Conservation (phyloP, 2,888 invertebrate genomes). For the Candidula unifasciata region DNA sequence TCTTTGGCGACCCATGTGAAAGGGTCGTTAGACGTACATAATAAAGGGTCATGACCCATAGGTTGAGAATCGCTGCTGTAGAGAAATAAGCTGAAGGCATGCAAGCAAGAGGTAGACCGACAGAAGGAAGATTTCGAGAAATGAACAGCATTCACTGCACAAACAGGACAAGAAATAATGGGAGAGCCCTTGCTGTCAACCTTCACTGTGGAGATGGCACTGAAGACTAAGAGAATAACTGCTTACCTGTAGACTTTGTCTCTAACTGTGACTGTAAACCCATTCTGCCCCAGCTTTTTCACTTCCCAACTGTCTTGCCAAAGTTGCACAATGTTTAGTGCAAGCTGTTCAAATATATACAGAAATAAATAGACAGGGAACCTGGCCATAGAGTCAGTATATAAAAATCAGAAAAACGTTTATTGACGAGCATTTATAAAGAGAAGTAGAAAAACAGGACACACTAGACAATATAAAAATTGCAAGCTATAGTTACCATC, state of each 20-base stretch:
- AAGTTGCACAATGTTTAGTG: conserved; percentile 66
- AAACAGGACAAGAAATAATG: not conserved
- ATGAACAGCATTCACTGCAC: too few species aligned
- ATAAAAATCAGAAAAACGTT: too few species aligned
- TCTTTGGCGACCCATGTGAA: too few species aligned
- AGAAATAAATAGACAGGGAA: not conserved
- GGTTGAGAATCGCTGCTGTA: too few species aligned
- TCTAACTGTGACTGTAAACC: conserved; percentile 60
- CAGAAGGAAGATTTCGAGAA: too few species aligned
- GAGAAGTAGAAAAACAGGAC: too few species aligned
- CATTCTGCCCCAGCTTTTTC: conserved; percentile 56
- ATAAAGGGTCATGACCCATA: too few species aligned
- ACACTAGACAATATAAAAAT: too few species aligned
- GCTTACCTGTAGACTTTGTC: conserved; percentile 64
- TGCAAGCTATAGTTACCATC: too few species aligned
- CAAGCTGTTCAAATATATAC: conserved; percentile 59
- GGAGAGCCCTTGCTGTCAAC: not conserved
- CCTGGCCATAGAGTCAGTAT: not conserved
- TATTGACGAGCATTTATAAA: not conserved
- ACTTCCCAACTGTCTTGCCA: conserved; percentile 61
- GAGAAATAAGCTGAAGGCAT: too few species aligned
- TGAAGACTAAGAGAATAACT: not conserved
- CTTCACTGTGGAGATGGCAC: not conserved
- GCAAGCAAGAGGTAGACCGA: too few species aligned
- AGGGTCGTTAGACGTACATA: too few species aligned